Base-by-base conservation (phyloP, 2,888 invertebrate genomes). In the Cryptophagus acutangulus region DNA sequence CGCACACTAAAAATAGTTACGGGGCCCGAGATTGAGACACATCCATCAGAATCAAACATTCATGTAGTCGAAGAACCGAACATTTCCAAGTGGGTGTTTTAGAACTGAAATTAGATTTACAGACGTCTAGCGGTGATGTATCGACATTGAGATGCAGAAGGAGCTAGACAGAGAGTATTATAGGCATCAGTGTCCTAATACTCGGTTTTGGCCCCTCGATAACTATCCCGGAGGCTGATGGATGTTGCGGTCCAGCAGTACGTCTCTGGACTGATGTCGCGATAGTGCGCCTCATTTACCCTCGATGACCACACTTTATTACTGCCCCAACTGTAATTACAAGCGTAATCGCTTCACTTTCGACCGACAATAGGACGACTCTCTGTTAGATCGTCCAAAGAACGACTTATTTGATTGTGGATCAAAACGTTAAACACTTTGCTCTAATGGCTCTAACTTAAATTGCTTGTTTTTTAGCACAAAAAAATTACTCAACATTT, bases 291-390 rank as follows among this genome's bases (percentile, higher is more conserved):
- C 57, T 61, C 66, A 65, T 67, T 67, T 65, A 61, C 55, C 58
- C 57, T 53, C 61, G 61, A 65, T 66, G 65, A 61, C 62, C 62
- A 54, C 59, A 65, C 61, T 65, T 66, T 65, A 64, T 64, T 62
- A 62, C 58, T 55, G 46, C 44, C 58, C 54, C 57, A n/a, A 52
- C 61, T 52, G 65, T 65, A 67, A 68, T 67, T 67, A 64, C 64
- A 50, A 48, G 59, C 54, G 63, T 65, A 66, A 66, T 65, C 62
- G 66, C 54, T 60, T 55, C 62, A 46, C 44, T 46, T 12, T 12
- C 46, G 43, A 36, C 38, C 50, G 46, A 45, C 48, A 57, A 48
- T 49, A 45, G 46, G 44, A 43, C 46, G n/a, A n/a, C n/a, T n/a
- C n/a, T n/a, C n/a, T n/a, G n/a, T n/a, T n/a, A n/a, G n/a, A n/a